Conservation (phyloP, 2,888 invertebrate genomes). For the Dioctria rufipes region DNA sequence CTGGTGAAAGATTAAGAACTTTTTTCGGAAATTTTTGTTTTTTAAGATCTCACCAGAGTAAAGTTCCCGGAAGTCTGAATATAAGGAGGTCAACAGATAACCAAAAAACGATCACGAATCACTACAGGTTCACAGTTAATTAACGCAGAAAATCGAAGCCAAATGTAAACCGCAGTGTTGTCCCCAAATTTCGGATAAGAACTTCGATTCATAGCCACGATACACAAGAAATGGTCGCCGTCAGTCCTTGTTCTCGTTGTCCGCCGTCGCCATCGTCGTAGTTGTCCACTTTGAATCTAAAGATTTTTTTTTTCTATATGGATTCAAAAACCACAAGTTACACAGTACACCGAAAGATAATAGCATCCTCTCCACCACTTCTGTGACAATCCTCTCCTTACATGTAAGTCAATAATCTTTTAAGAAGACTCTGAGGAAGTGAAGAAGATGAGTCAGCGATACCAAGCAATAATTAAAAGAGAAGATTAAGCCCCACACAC, state of each 20-base stretch:
- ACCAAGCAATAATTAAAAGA: slow-evolving; percentile 27
- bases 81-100: background rate
- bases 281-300: background rate
- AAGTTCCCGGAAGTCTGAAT: slow-evolving; percentile 34
- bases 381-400: background rate
- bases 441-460: slow-evolving; percentile 14
- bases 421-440: background rate
- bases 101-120: background rate
- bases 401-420: background rate
- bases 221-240: no score
- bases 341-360: background rate
- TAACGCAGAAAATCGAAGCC: background rate
- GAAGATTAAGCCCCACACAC: slow-evolving; percentile 29
- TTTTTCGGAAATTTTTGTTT: background rate
- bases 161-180: background rate
- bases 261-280: background rate
- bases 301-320: slow-evolving; percentile 13
- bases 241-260: no score
- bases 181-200: slow-evolving; percentile 38
- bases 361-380: background rate
- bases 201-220: background rate
- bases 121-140: background rate
- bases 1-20: background rate
- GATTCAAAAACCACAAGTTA: background rate
- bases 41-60: background rate